phyloP scores from a whole-genome alignment of 2,113 vertebrate genomes.

The Myrmecobius fasciatus region DNA sequence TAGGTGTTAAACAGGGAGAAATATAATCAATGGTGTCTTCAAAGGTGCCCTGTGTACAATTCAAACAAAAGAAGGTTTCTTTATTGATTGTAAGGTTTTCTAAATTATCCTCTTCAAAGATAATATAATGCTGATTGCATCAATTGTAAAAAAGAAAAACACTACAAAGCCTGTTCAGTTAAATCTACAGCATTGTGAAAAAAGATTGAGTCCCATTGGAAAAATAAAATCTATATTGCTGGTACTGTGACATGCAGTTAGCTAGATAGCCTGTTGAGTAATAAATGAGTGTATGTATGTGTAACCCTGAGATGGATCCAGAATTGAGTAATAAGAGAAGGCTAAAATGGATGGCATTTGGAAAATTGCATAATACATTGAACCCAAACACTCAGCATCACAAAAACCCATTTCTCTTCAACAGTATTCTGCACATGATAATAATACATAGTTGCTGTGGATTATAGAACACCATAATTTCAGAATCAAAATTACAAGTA shows the following conservation, averaged over 20 bases:
- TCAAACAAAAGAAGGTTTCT: neutral
- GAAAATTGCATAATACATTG: neutral
- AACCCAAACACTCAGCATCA: neutral
- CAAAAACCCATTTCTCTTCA: neutral
- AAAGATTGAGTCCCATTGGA: neutral
- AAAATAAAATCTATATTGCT: neutral
- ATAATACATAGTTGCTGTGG: neutral
- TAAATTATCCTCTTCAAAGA: conserved; percentile 6
- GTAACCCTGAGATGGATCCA: neutral
- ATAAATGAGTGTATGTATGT: neutral
- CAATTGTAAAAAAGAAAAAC: neutral
- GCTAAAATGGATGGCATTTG: neutral
- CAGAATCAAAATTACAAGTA: neutral
- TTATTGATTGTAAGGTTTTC: neutral
- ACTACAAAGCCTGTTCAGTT: neutral
- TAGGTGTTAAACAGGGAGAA: neutral
- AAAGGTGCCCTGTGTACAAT: neutral
- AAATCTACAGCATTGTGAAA: neutral
- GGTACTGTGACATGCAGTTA: neutral
- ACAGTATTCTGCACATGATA: neutral
- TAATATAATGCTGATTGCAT: neutral
- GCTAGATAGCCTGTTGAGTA: neutral
- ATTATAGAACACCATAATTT: neutral
- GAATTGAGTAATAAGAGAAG: neutral
- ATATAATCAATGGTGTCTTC: neutral